Evolutionary conservation across 2,888 invertebrate species (phyloP), one percentile per base, ranked within the genome.

Genomic region (Parthenolecanium corni): DNA sequence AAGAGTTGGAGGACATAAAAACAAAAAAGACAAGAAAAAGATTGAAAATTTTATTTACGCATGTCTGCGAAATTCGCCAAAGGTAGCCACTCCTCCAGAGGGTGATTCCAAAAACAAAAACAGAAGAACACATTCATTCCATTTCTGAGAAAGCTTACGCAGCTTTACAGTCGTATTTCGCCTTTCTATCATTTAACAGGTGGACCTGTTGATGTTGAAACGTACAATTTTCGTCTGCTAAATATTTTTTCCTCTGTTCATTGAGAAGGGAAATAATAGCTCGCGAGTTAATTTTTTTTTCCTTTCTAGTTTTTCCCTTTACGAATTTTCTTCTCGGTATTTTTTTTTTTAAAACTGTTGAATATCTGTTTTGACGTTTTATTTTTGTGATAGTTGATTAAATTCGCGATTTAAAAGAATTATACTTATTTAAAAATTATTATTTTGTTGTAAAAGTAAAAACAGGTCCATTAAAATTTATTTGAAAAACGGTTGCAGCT

Each of bases 181-280:
- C 49, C 49, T 49, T 49, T 53, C 40, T 49, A 58, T 58, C 58
- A 58, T 36, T 58, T 58, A 58, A 58, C 58, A 58, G 58, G 58
- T 58, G 58, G 58, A 58, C 58, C 58, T 58, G 58, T 58, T 58
- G 58, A 58, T 58, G 58, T 38, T 58, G 36, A 31, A 49, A 58
- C 58, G 58, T 23, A 20, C 18, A 20, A 20, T 23, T 49, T 14
- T 14, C 49, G 46, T 44, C 20, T 44, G 20, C 14, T 40, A 44
- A 44, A 18, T n/a, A 18, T 44, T 2, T 40, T 40, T 25, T 56
- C 44, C 24, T 56, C 56, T 24, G n/a, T n/a, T n/a, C n/a, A n/a
- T n/a, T n/a, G n/a, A 31, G 31, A 31, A 31, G 9, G 4, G 9
- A 31, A 9, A 31, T 4, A 31, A 31, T 6, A 31, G 5, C 31